A percentile compares a stretch with the other conserved stretches of the same genome.
phyloP scores from a whole-genome alignment of 2,797 vertebrate species.

The Anniella stebbinsi region DNA sequence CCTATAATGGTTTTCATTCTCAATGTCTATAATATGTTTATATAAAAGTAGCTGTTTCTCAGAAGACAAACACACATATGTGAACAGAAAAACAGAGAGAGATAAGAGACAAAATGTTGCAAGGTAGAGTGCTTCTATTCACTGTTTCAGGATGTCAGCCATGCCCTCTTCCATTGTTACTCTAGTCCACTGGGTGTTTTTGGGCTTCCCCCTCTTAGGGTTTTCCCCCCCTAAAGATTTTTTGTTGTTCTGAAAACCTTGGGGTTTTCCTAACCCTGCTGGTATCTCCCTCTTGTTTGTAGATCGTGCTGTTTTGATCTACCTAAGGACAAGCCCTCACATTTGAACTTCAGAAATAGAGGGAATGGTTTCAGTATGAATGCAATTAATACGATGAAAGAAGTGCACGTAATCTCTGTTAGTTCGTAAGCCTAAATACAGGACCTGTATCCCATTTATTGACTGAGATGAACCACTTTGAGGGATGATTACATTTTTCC shows the following conservation, averaged over 20 bases:
- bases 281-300: not conserved
- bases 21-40: rapidly evolving
- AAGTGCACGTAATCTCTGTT: not conserved
- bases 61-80: not conserved
- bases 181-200: not conserved
- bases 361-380: not conserved
- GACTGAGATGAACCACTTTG: not conserved
- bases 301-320: not conserved
- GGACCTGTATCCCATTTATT: not conserved
- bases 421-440: too few relatives aligned
- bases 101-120: not conserved
- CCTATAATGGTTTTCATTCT: not conserved
- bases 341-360: not conserved
- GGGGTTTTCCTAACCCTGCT: not conserved
- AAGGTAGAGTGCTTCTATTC: too few relatives aligned
- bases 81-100: not conserved
- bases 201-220: not conserved
- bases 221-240: not conserved
- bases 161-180: not conserved
- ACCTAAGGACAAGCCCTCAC: not conserved
- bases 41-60: not conserved
- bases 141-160: not conserved
- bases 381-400: not conserved
- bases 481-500: too few relatives aligned
- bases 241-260: not conserved